A percentile compares a stretch with the other conserved stretches of the same genome.
These are phyloP conservation scores for Metallyticus violacea DNA, from an alignment of 2,888 invertebrate species.

Conservation along the genomic window DNA sequence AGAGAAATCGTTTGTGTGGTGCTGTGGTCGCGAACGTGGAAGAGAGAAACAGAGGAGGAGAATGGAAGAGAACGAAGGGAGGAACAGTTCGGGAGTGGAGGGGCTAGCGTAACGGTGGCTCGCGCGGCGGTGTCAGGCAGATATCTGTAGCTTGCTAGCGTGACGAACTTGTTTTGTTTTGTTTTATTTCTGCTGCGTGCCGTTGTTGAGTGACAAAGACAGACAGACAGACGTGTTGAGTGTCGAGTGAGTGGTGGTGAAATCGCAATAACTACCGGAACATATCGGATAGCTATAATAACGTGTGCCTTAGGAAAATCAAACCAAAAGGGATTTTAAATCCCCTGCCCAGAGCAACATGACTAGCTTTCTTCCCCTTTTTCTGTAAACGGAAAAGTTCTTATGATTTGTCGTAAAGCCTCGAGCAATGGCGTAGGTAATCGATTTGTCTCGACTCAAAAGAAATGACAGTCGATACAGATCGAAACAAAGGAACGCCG, in stretches of 20 bases:
- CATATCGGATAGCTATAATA: background rate
- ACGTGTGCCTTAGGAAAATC: background rate
- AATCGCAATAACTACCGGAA: background rate
- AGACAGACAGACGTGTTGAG: background rate
- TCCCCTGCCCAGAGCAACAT: background rate
- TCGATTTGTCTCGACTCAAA: background rate
- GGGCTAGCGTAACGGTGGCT: background rate
- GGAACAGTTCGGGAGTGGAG: background rate
- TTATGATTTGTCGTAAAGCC: background rate
- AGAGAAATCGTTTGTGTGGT: background rate
- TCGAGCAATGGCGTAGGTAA: background rate
- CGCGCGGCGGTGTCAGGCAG: background rate
- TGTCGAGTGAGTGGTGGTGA: background rate
- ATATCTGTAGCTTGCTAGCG: background rate
- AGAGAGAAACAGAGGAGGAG: background rate
- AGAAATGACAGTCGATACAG: background rate
- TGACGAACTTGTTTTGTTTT: background rate
- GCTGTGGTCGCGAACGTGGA: background rate
- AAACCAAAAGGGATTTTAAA: background rate
- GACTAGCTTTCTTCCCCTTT: too few relatives aligned
- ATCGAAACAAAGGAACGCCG: background rate
- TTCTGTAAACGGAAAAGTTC: background rate
- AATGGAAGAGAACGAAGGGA: background rate
- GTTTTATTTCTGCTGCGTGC: too few relatives aligned
- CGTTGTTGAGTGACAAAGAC: background rate